Percentiles rank a stretch among this genome's conserved stretches.
Evolutionary conservation across 2,113 vertebrate species (phyloP).

Genomic region (Alces alces): DNA sequence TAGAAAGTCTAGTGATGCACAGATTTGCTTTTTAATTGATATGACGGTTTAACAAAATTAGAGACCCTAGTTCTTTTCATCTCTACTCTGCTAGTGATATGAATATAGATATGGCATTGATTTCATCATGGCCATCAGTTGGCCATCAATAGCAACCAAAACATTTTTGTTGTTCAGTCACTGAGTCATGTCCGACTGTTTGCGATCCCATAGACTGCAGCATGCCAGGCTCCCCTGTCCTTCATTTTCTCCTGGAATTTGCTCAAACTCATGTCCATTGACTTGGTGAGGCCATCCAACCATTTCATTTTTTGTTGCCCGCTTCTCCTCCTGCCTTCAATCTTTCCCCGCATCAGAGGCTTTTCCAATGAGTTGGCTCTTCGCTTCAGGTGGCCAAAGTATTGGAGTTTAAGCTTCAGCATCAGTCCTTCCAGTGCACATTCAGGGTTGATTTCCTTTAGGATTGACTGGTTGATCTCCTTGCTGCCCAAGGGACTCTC

Average conservation of each 20-base stretch:
- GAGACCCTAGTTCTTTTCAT: neutral
- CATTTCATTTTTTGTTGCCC: neutral
- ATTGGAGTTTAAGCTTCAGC: neutral
- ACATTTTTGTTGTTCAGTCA: neutral
- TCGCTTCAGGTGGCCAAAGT: neutral
- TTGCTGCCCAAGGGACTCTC: neutral
- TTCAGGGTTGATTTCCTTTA: neutral
- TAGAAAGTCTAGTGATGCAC: conserved; percentile 13
- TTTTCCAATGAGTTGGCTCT: neutral
- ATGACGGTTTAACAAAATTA: neutral
- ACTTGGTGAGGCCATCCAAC: neutral
- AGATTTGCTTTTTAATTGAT: neutral
- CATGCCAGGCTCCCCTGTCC: neutral
- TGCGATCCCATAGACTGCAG: neutral
- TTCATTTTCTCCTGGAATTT: neutral
- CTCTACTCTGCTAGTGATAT: neutral
- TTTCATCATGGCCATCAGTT: neutral
- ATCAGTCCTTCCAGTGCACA: neutral
- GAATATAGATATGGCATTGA: neutral
- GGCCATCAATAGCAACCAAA: neutral
- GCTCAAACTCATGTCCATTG: neutral
- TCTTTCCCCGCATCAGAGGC: neutral
- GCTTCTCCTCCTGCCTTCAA: neutral
- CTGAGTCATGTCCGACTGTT: neutral
- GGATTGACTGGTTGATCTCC: neutral